Conservation (phyloP, 2,113 vertebrate species). For the Pangasianodon hypophthalmus region DNA sequence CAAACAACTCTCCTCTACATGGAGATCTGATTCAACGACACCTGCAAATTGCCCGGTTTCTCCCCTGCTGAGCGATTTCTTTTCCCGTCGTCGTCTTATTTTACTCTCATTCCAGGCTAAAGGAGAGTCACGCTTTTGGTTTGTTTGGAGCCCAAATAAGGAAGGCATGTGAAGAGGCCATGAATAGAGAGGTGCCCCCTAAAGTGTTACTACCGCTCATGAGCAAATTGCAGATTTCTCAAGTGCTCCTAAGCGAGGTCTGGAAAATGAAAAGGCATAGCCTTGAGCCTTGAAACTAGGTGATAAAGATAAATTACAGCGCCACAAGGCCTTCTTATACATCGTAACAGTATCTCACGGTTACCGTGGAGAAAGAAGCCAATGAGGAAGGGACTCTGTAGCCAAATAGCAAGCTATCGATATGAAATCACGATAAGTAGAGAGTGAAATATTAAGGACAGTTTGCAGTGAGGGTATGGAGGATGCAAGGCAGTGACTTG, state of each 20-base stretch:
- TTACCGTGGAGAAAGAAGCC: not conserved
- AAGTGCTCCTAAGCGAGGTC: not conserved
- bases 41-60: conserved; percentile 49
- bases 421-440: conserved; percentile 11
- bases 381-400: not conserved
- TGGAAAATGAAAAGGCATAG: conserved; percentile 26
- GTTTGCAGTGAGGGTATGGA: too few relatives aligned
- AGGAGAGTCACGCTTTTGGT: not conserved
- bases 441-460: not conserved
- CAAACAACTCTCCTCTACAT: conserved; percentile 47
- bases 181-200: not conserved
- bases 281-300: conserved; percentile 6
- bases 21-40: conserved; percentile 46
- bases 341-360: not conserved
- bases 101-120: conserved; percentile 8
- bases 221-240: conserved; percentile 1
- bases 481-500: not conserved
- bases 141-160: conserved; percentile 20
- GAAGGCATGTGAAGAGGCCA: not conserved
- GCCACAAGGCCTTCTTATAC: not conserved
- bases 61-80: conserved; percentile 19
- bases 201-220: not conserved
- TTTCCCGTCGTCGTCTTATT: not conserved
- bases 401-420: not conserved
- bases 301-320: conserved; percentile 16